Evolutionary conservation across 2,888 invertebrate species (phyloP).

Genomic region (Sarcophaga carnaria): DNA sequence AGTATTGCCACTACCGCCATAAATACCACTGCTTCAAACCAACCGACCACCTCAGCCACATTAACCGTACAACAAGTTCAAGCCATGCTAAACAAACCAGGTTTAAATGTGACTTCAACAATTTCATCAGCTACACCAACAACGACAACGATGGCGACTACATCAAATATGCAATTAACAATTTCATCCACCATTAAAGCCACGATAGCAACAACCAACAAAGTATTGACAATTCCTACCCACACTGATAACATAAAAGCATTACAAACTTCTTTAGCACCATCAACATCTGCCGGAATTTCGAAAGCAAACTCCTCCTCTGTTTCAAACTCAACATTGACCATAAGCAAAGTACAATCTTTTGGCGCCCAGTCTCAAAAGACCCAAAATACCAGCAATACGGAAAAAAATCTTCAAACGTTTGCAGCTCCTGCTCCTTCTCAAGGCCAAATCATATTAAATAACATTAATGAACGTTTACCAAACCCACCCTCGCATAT

Average conservation of each 20-base stretch:
- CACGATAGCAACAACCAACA: conserved; percentile 36
- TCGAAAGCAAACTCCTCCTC: background rate
- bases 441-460: background rate
- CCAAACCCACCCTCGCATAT: conserved; percentile 55
- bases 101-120: conserved; percentile 13
- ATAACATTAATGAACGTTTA: conserved; percentile 12
- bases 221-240: background rate
- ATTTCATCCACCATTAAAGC: conserved; percentile 45
- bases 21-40: background rate
- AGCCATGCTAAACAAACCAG: conserved; percentile 33
- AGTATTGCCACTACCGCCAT: background rate
- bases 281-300: conserved; percentile 7
- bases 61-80: conserved; percentile 51
- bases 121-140: background rate
- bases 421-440: background rate
- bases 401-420: conserved; percentile 22
- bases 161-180: conserved; percentile 4
- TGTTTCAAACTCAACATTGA: conserved; percentile 13
- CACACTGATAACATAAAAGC: conserved; percentile 4
- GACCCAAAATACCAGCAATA: conserved; percentile 10
- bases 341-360: conserved; percentile 64
- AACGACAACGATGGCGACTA: background rate
- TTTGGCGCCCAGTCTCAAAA: conserved; percentile 51
- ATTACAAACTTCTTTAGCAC: background rate
- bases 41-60: background rate